phyloP scores from a whole-genome alignment of 2,888 invertebrate genomes.

The Cosmia pyralina region DNA sequence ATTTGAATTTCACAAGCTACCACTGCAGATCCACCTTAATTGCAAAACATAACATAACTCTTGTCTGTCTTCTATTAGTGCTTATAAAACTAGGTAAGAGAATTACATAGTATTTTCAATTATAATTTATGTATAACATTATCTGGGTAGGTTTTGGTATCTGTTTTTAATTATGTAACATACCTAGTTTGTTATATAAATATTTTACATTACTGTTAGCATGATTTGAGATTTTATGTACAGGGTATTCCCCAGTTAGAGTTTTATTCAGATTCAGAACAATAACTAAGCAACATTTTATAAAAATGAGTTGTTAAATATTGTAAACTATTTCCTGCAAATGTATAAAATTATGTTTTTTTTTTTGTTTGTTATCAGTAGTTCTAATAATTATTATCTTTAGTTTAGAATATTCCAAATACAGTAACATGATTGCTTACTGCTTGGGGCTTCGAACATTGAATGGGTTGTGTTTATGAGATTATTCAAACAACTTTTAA shows the following conservation, averaged over 20 bases:
- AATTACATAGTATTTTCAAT: background rate
- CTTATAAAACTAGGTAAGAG: background rate
- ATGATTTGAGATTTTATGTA: background rate
- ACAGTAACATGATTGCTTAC: background rate
- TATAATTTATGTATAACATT: background rate
- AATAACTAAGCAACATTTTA: background rate
- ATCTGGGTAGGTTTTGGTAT: background rate
- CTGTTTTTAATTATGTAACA: background rate
- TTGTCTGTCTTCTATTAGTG: too few relatives aligned
- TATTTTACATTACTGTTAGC: background rate
- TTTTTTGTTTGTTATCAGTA: too few relatives aligned
- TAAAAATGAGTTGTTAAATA: background rate
- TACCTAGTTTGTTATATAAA: background rate
- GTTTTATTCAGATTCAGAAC: background rate
- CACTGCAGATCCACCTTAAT: background rate
- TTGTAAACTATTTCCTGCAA: background rate
- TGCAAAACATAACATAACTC: background rate
- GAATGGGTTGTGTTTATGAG: background rate
- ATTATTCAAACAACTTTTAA: background rate
- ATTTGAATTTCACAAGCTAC: too few relatives aligned
- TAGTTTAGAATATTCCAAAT: background rate
- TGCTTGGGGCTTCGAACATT: background rate
- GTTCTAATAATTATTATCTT: background rate
- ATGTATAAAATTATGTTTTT: background rate
- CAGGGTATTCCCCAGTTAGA: slow-evolving; percentile 9